Conservation (phyloP, 2,888 invertebrate genomes). For the Sialis fuliginosa region DNA sequence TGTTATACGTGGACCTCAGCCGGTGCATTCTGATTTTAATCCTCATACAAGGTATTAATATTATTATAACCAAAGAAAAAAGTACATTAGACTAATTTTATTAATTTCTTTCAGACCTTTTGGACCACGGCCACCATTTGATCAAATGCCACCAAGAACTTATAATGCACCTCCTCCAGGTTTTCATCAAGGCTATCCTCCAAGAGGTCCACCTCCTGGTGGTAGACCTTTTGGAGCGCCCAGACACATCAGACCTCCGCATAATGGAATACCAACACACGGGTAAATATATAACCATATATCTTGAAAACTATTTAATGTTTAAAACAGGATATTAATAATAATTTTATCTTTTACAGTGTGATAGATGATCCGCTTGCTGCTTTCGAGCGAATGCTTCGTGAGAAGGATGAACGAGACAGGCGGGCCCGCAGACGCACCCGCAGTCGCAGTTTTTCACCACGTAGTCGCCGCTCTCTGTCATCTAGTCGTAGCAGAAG, state of each 20-base stretch:
- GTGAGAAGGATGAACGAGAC: slow-evolving; percentile 65
- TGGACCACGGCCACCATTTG: slow-evolving; percentile 16
- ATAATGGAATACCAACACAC: slow-evolving; percentile 30
- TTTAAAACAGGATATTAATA: background rate
- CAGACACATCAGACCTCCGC: slow-evolving; percentile 24
- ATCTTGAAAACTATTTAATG: slow-evolving; percentile 1
- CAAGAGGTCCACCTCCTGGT: slow-evolving; percentile 10
- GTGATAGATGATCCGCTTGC: slow-evolving; percentile 71
- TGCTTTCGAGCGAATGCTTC: slow-evolving; percentile 70
- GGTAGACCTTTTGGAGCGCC: slow-evolving; percentile 6
- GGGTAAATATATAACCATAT: slow-evolving; percentile 22
- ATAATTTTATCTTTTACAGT: slow-evolving; percentile 23
- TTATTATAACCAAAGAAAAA: background rate
- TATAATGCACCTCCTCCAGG: slow-evolving; percentile 22
- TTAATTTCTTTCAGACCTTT: background rate
- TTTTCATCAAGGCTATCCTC: slow-evolving; percentile 15
- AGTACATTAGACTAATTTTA: background rate
- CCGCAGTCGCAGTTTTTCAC: slow-evolving; percentile 29
- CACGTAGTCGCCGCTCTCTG: slow-evolving; percentile 24
- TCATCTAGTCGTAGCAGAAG: slow-evolving; percentile 24
- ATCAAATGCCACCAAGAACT: slow-evolving; percentile 18
- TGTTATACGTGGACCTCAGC: slow-evolving; percentile 5
- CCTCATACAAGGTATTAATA: background rate
- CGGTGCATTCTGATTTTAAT: slow-evolving; percentile 1
- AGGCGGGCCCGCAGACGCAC: slow-evolving; percentile 38